Conservation (phyloP, 1,140 invertebrate genomes). For the Scaptomyza graminum region DNA sequence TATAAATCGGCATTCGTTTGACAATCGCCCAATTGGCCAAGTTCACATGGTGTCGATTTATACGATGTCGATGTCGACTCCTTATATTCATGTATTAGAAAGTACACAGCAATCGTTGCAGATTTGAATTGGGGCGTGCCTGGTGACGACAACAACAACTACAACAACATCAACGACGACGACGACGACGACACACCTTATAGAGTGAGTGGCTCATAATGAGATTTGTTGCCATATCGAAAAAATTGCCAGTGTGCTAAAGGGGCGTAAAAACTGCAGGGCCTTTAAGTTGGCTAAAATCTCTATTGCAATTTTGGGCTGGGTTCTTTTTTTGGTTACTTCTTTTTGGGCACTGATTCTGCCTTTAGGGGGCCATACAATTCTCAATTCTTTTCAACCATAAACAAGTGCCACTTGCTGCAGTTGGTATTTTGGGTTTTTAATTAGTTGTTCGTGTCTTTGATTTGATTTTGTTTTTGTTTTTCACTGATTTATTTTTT, state of each 20-base stretch:
- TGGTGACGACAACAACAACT: conserved; percentile 20
- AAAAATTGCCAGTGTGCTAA: conserved; percentile 31
- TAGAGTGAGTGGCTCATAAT: conserved; percentile 40
- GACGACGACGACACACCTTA: conserved; percentile 53
- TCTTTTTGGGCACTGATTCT: conserved; percentile 14
- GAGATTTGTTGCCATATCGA: conserved; percentile 38
- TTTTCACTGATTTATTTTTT: too few species aligned
- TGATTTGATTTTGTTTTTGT: background rate
- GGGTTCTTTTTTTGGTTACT: conserved; percentile 38
- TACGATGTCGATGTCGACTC: conserved; percentile 12
- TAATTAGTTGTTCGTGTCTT: conserved; percentile 57
- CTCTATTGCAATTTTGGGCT: conserved; percentile 46
- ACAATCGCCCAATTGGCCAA: conserved; percentile 64
- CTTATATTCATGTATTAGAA: conserved; percentile 72
- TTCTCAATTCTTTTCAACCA: conserved; percentile 34
- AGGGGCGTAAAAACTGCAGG: conserved; percentile 53
- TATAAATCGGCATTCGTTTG: conserved; percentile 56
- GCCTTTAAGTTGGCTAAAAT: conserved; percentile 22
- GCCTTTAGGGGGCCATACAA: conserved; percentile 13
- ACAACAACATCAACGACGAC: conserved; percentile 24
- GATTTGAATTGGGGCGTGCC: conserved; percentile 56
- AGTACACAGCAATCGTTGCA: conserved; percentile 39
- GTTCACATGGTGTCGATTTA: conserved; percentile 68
- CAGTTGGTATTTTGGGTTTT: conserved; percentile 49
- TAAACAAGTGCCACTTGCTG: conserved; percentile 67